Evolutionary conservation across 2,113 vertebrate genomes (phyloP).

Genomic region (Lophius piscatorius): DNA sequence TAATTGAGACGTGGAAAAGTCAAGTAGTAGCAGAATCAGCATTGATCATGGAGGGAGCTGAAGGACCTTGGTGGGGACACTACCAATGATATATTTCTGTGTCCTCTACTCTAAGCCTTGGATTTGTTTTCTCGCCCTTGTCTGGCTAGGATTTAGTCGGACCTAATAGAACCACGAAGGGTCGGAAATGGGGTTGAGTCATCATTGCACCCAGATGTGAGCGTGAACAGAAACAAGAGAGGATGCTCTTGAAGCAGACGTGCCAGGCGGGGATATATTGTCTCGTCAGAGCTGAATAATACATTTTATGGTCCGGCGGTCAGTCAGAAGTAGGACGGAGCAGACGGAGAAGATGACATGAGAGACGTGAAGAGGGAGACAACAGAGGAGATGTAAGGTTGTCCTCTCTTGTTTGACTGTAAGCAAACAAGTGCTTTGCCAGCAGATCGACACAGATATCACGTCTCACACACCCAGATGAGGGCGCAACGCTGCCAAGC

Average conservation of each 20-base stretch:
- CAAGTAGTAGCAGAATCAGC: too few species aligned
- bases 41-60: constrained; percentile 10
- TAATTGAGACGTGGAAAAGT: too few species aligned
- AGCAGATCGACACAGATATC: constrained; percentile 19
- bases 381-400: constrained; percentile 13
- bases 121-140: constrained; percentile 59
- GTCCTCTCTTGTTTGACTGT: constrained; percentile 16
- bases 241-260: constrained; percentile 19
- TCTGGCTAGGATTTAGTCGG: constrained; percentile 53
- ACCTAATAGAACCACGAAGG: constrained; percentile 47
- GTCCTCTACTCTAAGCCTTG: constrained; percentile 23
- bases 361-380: constrained; percentile 12
- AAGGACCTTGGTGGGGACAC: constrained; percentile 28
- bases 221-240: constrained; percentile 5
- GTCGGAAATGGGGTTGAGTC: constrained; percentile 28
- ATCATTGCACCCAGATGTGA: constrained; percentile 2
- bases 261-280: too few species aligned
- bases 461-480: constrained; percentile 6
- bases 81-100: constrained; percentile 8
- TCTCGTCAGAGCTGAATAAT: too few species aligned
- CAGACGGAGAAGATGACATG: neutral
- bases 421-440: constrained; percentile 21
- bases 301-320: too few species aligned
- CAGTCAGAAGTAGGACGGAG: too few species aligned
- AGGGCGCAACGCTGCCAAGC: neutral